Conservation (phyloP, 2,888 invertebrate genomes). For the Cyaniris semiargus region DNA sequence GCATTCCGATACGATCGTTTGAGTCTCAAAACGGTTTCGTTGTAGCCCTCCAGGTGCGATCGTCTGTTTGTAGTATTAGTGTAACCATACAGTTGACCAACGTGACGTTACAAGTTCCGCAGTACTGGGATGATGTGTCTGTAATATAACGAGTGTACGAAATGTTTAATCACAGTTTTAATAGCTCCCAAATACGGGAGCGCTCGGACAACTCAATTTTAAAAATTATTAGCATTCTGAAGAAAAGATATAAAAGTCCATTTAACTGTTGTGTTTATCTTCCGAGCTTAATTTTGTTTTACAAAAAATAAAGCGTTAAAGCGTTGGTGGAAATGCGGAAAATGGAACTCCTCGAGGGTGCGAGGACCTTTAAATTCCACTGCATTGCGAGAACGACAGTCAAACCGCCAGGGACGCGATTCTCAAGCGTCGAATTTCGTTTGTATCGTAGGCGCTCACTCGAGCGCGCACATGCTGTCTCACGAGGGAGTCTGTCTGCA, state of each 20-base stretch:
- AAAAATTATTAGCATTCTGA: background rate
- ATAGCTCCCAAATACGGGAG: background rate
- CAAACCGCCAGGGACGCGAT: background rate
- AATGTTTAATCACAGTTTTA: background rate
- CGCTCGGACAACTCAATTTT: background rate
- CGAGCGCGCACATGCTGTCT: too few relatives aligned
- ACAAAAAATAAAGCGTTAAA: background rate
- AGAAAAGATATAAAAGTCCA: conserved; percentile 9
- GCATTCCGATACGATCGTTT: too few relatives aligned
- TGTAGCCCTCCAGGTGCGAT: too few relatives aligned
- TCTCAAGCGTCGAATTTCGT: background rate
- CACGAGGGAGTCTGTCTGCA: too few relatives aligned
- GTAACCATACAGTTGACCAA: too few relatives aligned
- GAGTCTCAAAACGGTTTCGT: too few relatives aligned
- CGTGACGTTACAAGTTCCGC: too few relatives aligned
- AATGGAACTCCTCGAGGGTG: background rate
- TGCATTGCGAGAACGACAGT: conserved; percentile 1
- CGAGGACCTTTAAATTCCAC: background rate
- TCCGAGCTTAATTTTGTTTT: conserved; percentile 2
- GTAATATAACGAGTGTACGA: background rate
- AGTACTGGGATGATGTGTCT: too few relatives aligned
- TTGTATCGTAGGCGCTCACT: too few relatives aligned
- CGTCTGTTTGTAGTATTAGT: too few relatives aligned
- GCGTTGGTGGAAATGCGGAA: background rate
- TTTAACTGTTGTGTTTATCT: background rate